Evolutionary conservation across 1,140 invertebrate species (phyloP), one percentile per base, ranked within the genome.

Genomic region (Aleiodes sp.): DNA sequence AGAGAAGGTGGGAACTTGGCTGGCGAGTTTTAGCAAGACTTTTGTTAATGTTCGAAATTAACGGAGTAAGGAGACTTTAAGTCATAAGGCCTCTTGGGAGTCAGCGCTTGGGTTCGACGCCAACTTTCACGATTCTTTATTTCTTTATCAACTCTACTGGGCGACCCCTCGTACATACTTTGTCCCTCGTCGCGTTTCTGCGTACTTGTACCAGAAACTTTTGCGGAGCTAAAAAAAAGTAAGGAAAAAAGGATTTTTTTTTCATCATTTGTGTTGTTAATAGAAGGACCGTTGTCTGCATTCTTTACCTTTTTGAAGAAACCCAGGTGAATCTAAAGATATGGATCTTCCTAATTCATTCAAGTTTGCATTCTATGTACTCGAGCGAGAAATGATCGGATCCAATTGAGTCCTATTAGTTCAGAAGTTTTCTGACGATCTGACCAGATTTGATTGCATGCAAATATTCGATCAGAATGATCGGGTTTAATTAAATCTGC

Each of bases 1-100:
- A 67, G 59, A 52, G 65, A n/a, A n/a, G 70, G 57, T 57, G 65
- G 75, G 74, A 84, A 82, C 80, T 84, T 82, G 75, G 76, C 14
- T 76, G 74, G 79, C 76, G 80, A 84, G 83, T 84, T 85, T 85
- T 83, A 82, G 81, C 82, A 78, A 83, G 82, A 85, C 82, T 84
- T 85, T 85, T 85, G 83, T 85, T 85, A 85, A 85, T 85, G 83
- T 85, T 85, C 82, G 77, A 80, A 85, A 85, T 84, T 85, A 85
- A 85, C 82, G 83, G 81, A 83, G 83, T 85, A 85, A 85, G 82
- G 83, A 82, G 82, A 84, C 81, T 85, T 84, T 85, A 85, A 85
- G 83, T 85, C 83, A 85, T 85, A 85, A 84, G 83, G 80, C 78
- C 83, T 76, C 83, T 21, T 63, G 82, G 82, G 80, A 82, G 65